phyloP scores from a whole-genome alignment of 2,113 vertebrate species.

The Bujurquina vittata region DNA sequence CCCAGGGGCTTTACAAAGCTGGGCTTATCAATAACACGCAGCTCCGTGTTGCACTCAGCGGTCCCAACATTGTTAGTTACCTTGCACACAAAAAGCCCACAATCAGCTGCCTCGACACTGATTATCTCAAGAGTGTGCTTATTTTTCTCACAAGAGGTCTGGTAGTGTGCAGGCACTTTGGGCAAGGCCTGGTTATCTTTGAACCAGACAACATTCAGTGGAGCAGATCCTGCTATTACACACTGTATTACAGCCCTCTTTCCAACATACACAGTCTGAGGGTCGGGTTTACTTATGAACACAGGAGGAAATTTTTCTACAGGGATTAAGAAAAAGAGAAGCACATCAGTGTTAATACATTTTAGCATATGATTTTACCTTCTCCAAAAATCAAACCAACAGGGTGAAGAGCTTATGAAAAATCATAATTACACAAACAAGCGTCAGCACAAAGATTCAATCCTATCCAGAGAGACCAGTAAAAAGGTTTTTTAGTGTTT shows the following conservation, averaged over 20 bases:
- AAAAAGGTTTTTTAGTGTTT: neutral
- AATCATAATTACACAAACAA: neutral
- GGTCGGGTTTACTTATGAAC: constrained; percentile 88
- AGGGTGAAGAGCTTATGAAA: neutral
- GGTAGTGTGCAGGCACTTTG: constrained; percentile 74
- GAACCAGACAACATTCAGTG: constrained; percentile 88
- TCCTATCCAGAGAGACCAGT: neutral
- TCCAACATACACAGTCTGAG: constrained; percentile 88
- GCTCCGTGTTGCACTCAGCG: constrained; percentile 85
- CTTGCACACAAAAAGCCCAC: constrained; percentile 87
- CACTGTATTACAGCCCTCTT: constrained; percentile 86
- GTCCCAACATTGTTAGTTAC: constrained; percentile 88
- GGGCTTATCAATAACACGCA: constrained; percentile 86
- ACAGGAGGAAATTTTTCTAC: constrained; percentile 87
- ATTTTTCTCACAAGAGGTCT: constrained; percentile 85
- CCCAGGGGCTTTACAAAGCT: constrained; percentile 85
- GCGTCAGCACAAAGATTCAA: neutral
- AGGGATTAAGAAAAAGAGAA: constrained; percentile 79
- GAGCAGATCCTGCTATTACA: constrained; percentile 87
- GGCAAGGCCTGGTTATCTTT: constrained; percentile 83
- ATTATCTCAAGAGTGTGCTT: constrained; percentile 86
- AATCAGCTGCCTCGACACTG: constrained; percentile 75
- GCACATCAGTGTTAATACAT: constrained; percentile 47
- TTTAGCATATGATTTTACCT: neutral
- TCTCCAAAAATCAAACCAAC: constrained; percentile 1